Evolutionary conservation across 2,113 vertebrate species (phyloP).

Genomic region (Sander vitreus): DNA sequence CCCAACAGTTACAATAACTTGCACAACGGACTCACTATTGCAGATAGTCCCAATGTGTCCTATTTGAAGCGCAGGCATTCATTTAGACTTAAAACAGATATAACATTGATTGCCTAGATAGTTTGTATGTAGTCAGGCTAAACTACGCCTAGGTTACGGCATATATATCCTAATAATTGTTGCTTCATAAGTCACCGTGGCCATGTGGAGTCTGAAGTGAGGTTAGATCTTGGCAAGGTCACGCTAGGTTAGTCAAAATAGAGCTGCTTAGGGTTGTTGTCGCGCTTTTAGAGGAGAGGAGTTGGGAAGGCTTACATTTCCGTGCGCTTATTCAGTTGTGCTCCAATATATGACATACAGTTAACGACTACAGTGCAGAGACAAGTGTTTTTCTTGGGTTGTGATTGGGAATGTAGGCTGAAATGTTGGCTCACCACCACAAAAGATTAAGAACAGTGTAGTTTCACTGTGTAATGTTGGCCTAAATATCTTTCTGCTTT

Average conservation of each 20-base stretch:
- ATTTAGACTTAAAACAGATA: background rate
- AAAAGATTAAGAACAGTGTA: background rate
- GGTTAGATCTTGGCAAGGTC: slow-evolving; percentile 5
- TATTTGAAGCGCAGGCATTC: background rate
- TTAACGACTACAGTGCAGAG: background rate
- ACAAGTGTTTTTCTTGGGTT: background rate
- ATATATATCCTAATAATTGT: no score
- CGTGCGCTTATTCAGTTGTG: no score
- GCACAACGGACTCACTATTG: no score
- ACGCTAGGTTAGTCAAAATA: background rate
- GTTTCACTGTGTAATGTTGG: background rate
- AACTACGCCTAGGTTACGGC: background rate
- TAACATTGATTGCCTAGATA: no score
- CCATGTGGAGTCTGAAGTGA: background rate
- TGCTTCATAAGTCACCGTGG: background rate
- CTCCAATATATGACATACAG: no score
- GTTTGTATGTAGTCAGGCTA: background rate
- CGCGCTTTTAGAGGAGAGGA: no score
- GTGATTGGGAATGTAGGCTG: background rate
- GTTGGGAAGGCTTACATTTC: no score
- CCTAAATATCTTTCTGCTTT: background rate
- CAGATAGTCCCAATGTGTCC: no score
- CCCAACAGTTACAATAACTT: no score
- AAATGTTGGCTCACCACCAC: background rate
- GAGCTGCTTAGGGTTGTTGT: no score